Evolutionary conservation across 2,113 vertebrate genomes (phyloP).

Genomic region (Proterorhinus semilunaris): DNA sequence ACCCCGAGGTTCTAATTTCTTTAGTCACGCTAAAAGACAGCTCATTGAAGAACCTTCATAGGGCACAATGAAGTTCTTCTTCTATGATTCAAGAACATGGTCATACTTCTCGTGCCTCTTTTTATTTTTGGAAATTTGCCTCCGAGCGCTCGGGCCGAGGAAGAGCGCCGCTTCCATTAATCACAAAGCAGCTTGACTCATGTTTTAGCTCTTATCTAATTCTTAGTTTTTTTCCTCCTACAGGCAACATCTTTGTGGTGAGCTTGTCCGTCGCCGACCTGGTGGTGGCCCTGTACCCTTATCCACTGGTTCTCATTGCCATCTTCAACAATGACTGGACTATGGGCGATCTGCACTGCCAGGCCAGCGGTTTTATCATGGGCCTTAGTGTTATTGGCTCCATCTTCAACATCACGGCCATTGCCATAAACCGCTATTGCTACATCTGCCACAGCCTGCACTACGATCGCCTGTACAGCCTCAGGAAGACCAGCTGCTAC

Average conservation of each 20-base stretch:
- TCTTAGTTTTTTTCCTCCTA: constrained; percentile 18
- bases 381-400: constrained; percentile 80
- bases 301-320: constrained; percentile 76
- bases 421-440: constrained; percentile 76
- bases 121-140: constrained; percentile 30
- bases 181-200: constrained; percentile 17
- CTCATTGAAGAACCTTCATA: constrained; percentile 6
- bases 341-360: constrained; percentile 77
- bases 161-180: constrained; percentile 7
- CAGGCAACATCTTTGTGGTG: constrained; percentile 81
- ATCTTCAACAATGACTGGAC: constrained; percentile 78
- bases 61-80: constrained; percentile 14
- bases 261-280: constrained; percentile 74
- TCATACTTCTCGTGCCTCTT: constrained; percentile 9
- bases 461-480: constrained; percentile 75
- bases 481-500: constrained; percentile 73
- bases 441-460: constrained; percentile 75
- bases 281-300: constrained; percentile 78
- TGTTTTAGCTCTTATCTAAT: constrained; percentile 20
- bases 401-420: constrained; percentile 75
- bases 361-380: constrained; percentile 79
- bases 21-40: neutral
- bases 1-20: neutral
- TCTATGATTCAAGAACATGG: constrained; percentile 4
- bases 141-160: neutral